phyloP scores from a whole-genome alignment of 1,140 invertebrate species.

The Diuraphis noxia region DNA sequence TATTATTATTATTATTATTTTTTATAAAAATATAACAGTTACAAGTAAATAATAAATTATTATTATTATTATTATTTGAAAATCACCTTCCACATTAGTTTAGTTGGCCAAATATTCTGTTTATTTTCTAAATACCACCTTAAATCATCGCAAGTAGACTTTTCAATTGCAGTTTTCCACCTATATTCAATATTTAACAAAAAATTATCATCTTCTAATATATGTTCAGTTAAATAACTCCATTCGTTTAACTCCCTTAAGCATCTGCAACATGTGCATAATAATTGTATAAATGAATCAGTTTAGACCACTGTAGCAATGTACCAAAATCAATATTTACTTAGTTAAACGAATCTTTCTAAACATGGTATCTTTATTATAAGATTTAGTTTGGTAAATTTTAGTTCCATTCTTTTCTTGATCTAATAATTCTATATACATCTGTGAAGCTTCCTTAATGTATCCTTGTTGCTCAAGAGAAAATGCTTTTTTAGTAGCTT shows the following conservation, averaged over 20 bases:
- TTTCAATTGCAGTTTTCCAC: conserved; percentile 11
- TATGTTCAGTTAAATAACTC: background rate
- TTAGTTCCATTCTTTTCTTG: background rate
- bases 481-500: background rate
- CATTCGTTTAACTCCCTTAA: conserved; percentile 23
- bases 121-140: conserved; percentile 22
- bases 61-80: background rate
- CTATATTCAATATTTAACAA: conserved; percentile 29
- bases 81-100: conserved; percentile 32
- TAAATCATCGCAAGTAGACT: background rate
- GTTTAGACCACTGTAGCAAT: background rate
- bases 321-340: background rate
- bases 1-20: no score
- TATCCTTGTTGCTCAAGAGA: conserved; percentile 33
- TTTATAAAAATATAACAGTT: no score
- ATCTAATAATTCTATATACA: background rate
- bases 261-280: background rate
- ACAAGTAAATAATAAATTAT: no score
- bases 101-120: conserved; percentile 43
- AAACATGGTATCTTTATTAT: background rate
- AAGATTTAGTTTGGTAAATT: background rate
- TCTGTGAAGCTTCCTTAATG: conserved; percentile 28
- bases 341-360: conserved; percentile 9
- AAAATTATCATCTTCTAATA: background rate
- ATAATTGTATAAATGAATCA: background rate